Evolutionary conservation across 2,888 invertebrate genomes (phyloP).

Genomic region (Cheilosia impressa): DNA sequence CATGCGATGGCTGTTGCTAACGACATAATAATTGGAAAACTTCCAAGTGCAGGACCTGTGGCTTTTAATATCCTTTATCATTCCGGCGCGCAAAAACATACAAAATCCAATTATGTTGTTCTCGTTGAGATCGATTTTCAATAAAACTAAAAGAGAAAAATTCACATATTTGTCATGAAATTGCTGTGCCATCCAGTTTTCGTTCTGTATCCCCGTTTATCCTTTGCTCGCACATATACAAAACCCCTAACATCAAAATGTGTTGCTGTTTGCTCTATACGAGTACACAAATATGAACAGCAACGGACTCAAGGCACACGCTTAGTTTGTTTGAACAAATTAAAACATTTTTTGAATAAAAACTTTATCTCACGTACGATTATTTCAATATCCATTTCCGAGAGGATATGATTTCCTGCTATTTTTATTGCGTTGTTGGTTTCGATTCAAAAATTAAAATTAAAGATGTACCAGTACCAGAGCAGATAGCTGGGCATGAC

Average conservation of each 20-base stretch:
- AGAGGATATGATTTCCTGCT: conserved; percentile 13
- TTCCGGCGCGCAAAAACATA: conserved; percentile 10
- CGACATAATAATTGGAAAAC: conserved; percentile 38
- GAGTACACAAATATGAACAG: neutral
- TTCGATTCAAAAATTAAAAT: conserved; percentile 16
- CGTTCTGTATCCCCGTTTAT: neutral
- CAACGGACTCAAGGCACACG: conserved; percentile 3
- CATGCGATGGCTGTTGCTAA: conserved; percentile 8
- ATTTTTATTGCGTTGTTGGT: conserved; percentile 28
- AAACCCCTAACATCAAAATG: conserved; percentile 11
- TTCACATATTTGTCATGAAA: conserved; percentile 8
- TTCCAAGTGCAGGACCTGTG: conserved; percentile 27
- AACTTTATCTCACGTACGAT: conserved; percentile 19
- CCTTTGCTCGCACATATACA: neutral
- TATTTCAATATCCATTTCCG: conserved; percentile 36
- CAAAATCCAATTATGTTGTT: conserved; percentile 29
- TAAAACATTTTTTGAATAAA: conserved; percentile 8
- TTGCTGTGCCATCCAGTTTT: neutral
- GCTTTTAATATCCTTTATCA: conserved; percentile 5
- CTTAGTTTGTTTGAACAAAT: conserved; percentile 26
- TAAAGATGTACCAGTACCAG: neutral
- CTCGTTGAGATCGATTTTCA: neutral
- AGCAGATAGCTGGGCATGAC: neutral
- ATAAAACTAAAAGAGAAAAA: neutral
- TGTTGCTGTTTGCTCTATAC: neutral